phyloP scores from a whole-genome alignment of 2,888 invertebrate species.

The Drosophila robusta region DNA sequence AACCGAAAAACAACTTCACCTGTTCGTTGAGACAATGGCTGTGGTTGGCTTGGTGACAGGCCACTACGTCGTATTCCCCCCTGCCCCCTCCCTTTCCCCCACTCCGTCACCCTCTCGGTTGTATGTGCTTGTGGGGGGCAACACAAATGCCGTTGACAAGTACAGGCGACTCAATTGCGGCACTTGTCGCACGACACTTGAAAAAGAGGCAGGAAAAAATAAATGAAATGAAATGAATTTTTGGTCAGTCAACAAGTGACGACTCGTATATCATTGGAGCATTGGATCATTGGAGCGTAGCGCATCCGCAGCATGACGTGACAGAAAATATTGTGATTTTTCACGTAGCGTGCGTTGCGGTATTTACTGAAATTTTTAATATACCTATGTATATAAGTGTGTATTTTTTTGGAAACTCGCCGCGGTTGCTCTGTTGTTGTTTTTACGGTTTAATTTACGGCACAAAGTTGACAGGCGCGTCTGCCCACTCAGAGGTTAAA shows the following conservation, averaged over 20 bases:
- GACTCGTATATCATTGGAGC: conserved; percentile 52
- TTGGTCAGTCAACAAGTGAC: conserved; percentile 48
- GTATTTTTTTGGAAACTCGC: conserved; percentile 52
- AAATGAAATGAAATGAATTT: conserved; percentile 50
- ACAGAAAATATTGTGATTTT: conserved; percentile 73
- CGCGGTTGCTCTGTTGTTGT: conserved; percentile 32
- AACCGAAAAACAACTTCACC: conserved; percentile 61
- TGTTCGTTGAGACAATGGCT: conserved; percentile 74
- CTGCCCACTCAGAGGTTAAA: conserved; percentile 69
- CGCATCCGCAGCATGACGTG: conserved; percentile 66
- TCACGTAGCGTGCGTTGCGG: conserved; percentile 45
- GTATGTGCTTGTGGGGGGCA: not conserved
- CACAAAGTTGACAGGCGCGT: conserved; percentile 69
- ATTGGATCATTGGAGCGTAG: conserved; percentile 52
- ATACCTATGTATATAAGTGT: conserved; percentile 14
- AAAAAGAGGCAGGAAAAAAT: conserved; percentile 37
- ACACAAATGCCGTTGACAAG: conserved; percentile 57
- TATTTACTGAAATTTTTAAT: conserved; percentile 49
- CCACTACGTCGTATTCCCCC: not conserved
- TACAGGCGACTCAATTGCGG: conserved; percentile 74
- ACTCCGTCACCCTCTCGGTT: not conserved
- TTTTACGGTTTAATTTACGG: conserved; percentile 76
- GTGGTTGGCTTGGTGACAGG: conserved; percentile 61
- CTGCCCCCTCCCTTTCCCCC: not conserved
- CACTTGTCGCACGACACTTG: conserved; percentile 77